Evolutionary conservation across 2,113 vertebrate species (phyloP).

Genomic region (sheep (Ovis aries)): ARS-UI_Ramb_v3.0 NC_056070.1:41122501-41123000

Average conservation of each 20-base stretch:
- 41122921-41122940: background rate
- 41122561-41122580: background rate
- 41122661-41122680: background rate
- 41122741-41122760: background rate
- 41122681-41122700: background rate
- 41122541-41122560: background rate
- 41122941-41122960: background rate
- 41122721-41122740: background rate
- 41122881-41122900: background rate
- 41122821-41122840: background rate
- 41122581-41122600: background rate
- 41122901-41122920: background rate
- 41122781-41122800: background rate
- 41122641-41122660: background rate
- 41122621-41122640: background rate
- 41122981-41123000: background rate
- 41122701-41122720: background rate
- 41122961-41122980: background rate
- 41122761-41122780: background rate
- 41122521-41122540: background rate
- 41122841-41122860: background rate
- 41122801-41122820: background rate
- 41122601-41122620: background rate
- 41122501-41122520: background rate
- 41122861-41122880: background rate